These are phyloP conservation scores for Bubo scandiacus DNA, from an alignment of 2,113 vertebrate species.

Conservation along the genomic window DNA sequence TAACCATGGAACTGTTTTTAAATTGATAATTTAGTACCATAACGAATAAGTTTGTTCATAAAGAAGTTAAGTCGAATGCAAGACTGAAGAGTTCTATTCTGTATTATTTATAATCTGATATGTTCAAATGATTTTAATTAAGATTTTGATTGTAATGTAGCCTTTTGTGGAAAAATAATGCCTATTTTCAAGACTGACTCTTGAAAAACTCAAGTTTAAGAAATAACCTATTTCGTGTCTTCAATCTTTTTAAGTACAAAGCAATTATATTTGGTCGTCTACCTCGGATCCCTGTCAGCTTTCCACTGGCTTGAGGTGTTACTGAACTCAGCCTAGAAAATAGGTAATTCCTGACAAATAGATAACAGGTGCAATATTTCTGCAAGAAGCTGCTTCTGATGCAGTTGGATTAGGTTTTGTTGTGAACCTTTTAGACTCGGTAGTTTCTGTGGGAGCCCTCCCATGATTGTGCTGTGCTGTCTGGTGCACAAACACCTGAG, in stretches of 20 bases:
- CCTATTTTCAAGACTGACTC: neutral
- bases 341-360: neutral
- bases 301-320: neutral
- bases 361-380: neutral
- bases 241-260: neutral
- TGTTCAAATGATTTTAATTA: neutral
- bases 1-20: neutral
- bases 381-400: neutral
- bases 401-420: neutral
- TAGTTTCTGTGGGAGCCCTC: neutral
- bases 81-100: neutral
- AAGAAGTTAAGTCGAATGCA: neutral
- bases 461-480: rapidly evolving
- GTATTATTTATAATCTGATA: neutral
- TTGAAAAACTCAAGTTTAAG: neutral
- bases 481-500: neutral
- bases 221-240: neutral
- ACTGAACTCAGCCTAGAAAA: neutral
- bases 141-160: neutral
- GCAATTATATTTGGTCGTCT: neutral
- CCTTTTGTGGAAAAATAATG: neutral
- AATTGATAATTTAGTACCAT: neutral
- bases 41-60: neutral
- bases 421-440: neutral
- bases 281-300: neutral